Evolutionary conservation across 2,888 invertebrate genomes (phyloP).

Genomic region (Nebria salina): DNA sequence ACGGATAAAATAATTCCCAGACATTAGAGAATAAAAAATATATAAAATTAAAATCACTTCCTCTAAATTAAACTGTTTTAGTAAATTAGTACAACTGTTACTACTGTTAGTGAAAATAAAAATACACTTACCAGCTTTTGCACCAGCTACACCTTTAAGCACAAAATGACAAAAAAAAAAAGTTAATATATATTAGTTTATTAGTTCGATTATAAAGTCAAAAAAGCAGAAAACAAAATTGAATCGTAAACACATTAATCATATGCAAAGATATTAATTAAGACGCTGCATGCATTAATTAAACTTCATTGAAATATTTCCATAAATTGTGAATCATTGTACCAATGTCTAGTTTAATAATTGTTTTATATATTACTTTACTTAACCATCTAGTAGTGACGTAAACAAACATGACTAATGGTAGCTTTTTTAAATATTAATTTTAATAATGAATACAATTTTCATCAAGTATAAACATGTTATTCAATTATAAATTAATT

Average conservation of each 20-base stretch:
- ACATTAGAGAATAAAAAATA: neutral
- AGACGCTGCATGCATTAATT: conserved; percentile 17
- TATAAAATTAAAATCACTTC: neutral
- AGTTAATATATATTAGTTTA: conserved; percentile 44
- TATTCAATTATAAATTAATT: too few relatives aligned
- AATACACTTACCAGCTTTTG: conserved; percentile 70
- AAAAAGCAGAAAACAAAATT: neutral
- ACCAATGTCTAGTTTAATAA: neutral
- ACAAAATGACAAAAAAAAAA: conserved; percentile 46
- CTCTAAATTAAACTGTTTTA: neutral
- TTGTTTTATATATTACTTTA: neutral
- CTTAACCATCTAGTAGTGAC: neutral
- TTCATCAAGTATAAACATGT: too few relatives aligned
- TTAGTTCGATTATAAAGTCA: conserved; percentile 13
- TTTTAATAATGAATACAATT: too few relatives aligned
- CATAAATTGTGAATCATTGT: conserved; percentile 9
- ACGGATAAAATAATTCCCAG: neutral
- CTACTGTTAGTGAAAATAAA: conserved; percentile 1
- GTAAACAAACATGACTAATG: neutral
- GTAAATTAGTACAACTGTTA: neutral
- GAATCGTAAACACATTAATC: conserved; percentile 8
- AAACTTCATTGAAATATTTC: conserved; percentile 7
- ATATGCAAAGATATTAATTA: conserved; percentile 7
- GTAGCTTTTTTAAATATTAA: neutral
- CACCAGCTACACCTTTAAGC: conserved; percentile 54